phyloP scores from a whole-genome alignment of 2,888 invertebrate genomes.

The Aricia artaxerxes region DNA sequence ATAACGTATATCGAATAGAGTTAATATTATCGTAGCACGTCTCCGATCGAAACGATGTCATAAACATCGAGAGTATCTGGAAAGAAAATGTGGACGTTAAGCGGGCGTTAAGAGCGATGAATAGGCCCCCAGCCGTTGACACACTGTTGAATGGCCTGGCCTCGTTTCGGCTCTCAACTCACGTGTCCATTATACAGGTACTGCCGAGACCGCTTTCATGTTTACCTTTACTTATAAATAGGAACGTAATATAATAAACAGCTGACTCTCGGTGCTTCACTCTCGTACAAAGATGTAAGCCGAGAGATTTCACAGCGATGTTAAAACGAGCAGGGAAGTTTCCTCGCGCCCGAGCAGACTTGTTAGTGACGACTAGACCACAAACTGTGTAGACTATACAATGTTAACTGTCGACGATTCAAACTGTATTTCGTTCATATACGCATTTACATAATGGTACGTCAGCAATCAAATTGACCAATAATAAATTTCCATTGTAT shows the following conservation, averaged over 20 bases:
- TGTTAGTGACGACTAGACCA: background rate
- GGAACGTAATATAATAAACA: slow-evolving; percentile 2
- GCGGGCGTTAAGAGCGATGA: slow-evolving; percentile 58
- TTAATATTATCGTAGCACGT: slow-evolving; percentile 7
- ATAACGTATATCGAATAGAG: slow-evolving; percentile 20
- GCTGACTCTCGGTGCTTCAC: background rate
- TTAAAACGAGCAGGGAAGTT: background rate
- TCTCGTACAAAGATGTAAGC: slow-evolving; percentile 9
- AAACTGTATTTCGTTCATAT: background rate
- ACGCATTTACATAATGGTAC: background rate
- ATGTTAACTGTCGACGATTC: background rate
- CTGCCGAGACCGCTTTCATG: slow-evolving; percentile 23
- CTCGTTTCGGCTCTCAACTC: slow-evolving; percentile 66
- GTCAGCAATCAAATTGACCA: background rate
- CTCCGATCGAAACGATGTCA: slow-evolving; percentile 32
- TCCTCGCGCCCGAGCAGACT: background rate
- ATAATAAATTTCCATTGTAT: background rate
- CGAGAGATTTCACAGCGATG: background rate
- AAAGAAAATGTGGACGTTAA: slow-evolving; percentile 53
- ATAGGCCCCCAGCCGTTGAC: slow-evolving; percentile 67
- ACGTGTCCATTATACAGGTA: slow-evolving; percentile 50
- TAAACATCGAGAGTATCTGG: slow-evolving; percentile 37
- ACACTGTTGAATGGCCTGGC: slow-evolving; percentile 67
- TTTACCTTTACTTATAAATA: slow-evolving; percentile 34
- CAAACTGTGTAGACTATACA: background rate